phyloP scores from a whole-genome alignment of 92 coral and sea anemone genomes.

The Epizoanthus illoricatus region DNA sequence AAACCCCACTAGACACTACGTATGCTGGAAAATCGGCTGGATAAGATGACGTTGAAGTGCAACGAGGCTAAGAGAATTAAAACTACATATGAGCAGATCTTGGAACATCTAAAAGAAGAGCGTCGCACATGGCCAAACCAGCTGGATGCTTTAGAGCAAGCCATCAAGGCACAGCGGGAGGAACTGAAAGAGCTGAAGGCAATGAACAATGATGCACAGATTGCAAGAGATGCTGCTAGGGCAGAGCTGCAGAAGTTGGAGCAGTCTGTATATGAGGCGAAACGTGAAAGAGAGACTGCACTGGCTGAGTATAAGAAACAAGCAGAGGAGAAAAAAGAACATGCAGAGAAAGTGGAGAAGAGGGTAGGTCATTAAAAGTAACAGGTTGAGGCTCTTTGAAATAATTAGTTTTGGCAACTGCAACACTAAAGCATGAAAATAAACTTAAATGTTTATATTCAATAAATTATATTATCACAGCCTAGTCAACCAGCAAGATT shows the following conservation, averaged over 20 bases:
- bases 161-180: constrained; percentile 82
- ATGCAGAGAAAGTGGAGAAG: constrained; percentile 98
- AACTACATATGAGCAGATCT: constrained; percentile 85
- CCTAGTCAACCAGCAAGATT: too few relatives aligned
- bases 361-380: constrained; percentile 58
- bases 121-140: constrained; percentile 96
- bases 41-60: constrained; percentile 87
- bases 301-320: constrained; percentile 96
- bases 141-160: constrained; percentile 85
- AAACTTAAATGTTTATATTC: too few relatives aligned
- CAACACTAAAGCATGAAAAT: too few relatives aligned
- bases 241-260: constrained; percentile 94
- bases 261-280: constrained; percentile 93
- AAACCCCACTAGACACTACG: constrained; percentile 67
- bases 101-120: constrained; percentile 88
- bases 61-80: constrained; percentile 90
- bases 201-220: constrained; percentile 96
- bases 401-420: too few relatives aligned
- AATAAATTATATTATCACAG: too few relatives aligned
- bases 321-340: constrained; percentile 98
- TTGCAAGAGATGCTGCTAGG: constrained; percentile 96
- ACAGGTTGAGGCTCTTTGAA: too few relatives aligned
- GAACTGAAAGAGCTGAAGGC: constrained; percentile 89
- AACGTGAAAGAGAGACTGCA: constrained; percentile 93
- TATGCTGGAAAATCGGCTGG: constrained; percentile 87